Evolutionary conservation across 2,113 vertebrate genomes (phyloP), one percentile per base, ranked within the genome.

Genomic region (Macaca mulatta): DNA sequence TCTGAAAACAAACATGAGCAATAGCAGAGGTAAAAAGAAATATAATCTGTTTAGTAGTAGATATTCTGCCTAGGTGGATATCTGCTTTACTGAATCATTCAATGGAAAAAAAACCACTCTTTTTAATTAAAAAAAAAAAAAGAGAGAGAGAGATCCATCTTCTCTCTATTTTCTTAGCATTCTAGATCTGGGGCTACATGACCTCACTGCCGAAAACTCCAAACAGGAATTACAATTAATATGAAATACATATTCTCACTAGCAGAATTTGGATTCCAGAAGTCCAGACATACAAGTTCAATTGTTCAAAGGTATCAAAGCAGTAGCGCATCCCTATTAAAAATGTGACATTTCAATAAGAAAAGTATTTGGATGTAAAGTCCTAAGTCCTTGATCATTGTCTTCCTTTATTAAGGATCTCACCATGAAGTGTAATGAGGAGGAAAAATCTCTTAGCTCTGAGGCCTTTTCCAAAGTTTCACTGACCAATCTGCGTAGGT

Each of bases 381-480:
- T 32, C 30, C 12, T 20, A 67, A n/a, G 43, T 87, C 6, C 13
- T 67, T 83, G 18, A 43, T 82, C 27, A 59, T 96, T 89, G 80
- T 92, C 35, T 96, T 3, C 78, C 3, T 87, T 97, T 95, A 6
- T 97, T 89, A 98, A 99, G 99, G 99, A 99, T 97, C 99, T 99
- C 98, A 99, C 99, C 74, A 97, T 99, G 98, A 99, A 99, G 96
- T 99, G 99, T 98, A 99, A 99, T 0, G 99, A 99, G 97, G 99
- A 99, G 69, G 99, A 99, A 55, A 99, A 99, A 94, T 99, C 99
- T 32, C 98, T 99, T 14, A 99, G 99, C 93, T 97, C 99, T 0
- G 99, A 99, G 97, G 99, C 99, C 1, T 99, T 99, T 98, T 99
- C 99, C 27, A 99, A 99, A 89, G 99, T 99, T 93, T 99, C 99